Percentiles rank a stretch among this genome's conserved stretches.
These are phyloP conservation scores for Aurelia aurita complex sp. Pacific DNA, from an alignment of 30 jellyfish, hydroid and myxozoan genomes.

Conservation along the genomic window DNA sequence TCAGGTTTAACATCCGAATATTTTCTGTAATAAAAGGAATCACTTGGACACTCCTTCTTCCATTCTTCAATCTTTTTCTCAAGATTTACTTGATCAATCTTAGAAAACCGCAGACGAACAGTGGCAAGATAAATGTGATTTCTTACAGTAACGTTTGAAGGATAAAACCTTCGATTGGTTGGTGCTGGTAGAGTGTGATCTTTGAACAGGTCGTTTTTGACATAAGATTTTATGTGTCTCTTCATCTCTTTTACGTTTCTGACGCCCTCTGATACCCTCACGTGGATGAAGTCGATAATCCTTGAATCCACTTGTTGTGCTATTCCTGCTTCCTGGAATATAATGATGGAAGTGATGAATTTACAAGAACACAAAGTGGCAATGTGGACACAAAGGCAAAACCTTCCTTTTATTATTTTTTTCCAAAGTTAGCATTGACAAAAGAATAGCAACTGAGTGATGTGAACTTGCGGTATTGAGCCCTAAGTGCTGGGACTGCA, in stretches of 20 bases:
- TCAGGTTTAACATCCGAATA: slow-evolving; percentile 30
- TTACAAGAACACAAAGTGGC: not conserved
- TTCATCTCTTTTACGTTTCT: slow-evolving; percentile 2
- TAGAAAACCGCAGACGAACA: slow-evolving; percentile 30
- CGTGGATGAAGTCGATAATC: slow-evolving; percentile 1
- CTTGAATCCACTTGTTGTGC: slow-evolving; percentile 17
- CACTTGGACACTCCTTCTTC: slow-evolving; percentile 31
- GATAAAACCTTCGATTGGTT: not conserved
- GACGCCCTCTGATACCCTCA: slow-evolving; percentile 6
- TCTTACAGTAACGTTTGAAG: slow-evolving; percentile 1
- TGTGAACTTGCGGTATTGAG: too few relatives aligned
- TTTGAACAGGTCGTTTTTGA: not conserved
- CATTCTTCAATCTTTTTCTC: slow-evolving; percentile 40
- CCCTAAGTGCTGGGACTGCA: too few relatives aligned
- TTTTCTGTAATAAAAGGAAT: slow-evolving; percentile 21
- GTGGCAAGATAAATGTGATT: slow-evolving; percentile 27
- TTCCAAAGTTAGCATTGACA: too few relatives aligned
- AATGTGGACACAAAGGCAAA: too few relatives aligned
- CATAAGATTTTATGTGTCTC: not conserved
- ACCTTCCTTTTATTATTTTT: too few relatives aligned
- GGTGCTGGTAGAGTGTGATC: not conserved
- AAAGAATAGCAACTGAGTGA: too few relatives aligned
- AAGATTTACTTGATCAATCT: slow-evolving; percentile 35
- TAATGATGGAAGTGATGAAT: not conserved
- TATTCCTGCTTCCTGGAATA: slow-evolving; percentile 18